Evolutionary conservation across 2,888 invertebrate species (phyloP).

Genomic region (Rotaria magnacalcarata): DNA sequence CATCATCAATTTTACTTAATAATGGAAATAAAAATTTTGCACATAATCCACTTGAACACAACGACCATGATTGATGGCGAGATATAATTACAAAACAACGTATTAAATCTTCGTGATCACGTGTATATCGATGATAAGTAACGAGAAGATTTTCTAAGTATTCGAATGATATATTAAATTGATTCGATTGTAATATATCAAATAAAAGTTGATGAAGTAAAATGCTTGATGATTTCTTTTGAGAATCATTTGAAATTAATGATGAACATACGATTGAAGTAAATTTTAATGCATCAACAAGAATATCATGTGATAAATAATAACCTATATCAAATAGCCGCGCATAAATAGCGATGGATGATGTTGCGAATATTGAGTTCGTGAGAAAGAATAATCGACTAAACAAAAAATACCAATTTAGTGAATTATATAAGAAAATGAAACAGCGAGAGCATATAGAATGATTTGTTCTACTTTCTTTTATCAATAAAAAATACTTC

Average conservation of each 20-base stretch:
- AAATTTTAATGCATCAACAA: neutral
- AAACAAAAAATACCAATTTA: neutral
- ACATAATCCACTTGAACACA: neutral
- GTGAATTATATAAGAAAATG: too few species aligned
- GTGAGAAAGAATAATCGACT: conserved; percentile 9
- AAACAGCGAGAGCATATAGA: too few species aligned
- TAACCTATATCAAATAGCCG: neutral
- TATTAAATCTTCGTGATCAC: neutral
- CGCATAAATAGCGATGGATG: neutral
- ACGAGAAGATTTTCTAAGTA: neutral
- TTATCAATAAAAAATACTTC: too few species aligned
- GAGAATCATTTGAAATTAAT: neutral
- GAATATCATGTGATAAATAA: neutral
- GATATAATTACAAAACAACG: neutral
- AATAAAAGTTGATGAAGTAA: conserved; percentile 1
- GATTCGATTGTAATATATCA: neutral
- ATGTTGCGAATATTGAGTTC: neutral
- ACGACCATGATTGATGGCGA: neutral
- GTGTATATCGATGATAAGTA: neutral
- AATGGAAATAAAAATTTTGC: neutral
- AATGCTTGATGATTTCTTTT: neutral
- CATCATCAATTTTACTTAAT: neutral
- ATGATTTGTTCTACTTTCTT: too few species aligned
- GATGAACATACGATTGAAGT: neutral
- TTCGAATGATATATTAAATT: neutral